Evolutionary conservation across 2,113 vertebrate species (phyloP).

Genomic region (Gymnogyps californianus): DNA sequence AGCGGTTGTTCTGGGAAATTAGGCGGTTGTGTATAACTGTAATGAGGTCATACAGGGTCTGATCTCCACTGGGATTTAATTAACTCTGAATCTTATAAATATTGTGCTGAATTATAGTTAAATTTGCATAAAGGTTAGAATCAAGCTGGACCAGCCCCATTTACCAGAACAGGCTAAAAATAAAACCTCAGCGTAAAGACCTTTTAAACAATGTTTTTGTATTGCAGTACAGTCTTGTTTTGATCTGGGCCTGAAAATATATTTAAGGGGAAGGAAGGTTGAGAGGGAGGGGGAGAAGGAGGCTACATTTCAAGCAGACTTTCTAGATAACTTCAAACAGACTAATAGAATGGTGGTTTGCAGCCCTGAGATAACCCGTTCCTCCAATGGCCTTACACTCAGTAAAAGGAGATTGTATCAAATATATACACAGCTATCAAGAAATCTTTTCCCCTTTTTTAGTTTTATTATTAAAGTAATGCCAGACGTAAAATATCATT

Average conservation of each 20-base stretch:
- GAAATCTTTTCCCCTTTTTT: slow-evolving; percentile 44
- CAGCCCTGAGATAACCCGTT: slow-evolving; percentile 50
- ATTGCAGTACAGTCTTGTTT: slow-evolving; percentile 2
- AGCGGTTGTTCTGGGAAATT: slow-evolving; percentile 65
- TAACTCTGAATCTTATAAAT: slow-evolving; percentile 76
- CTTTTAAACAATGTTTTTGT: slow-evolving; percentile 18
- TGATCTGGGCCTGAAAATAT: slow-evolving; percentile 32
- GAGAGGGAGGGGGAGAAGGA: background rate
- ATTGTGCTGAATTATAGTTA: slow-evolving; percentile 71
- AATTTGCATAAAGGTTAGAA: slow-evolving; percentile 72
- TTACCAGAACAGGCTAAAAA: slow-evolving; percentile 20
- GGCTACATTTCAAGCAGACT: slow-evolving; percentile 60
- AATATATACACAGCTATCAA: slow-evolving; percentile 34
- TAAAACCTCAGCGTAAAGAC: background rate
- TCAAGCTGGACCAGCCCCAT: slow-evolving; percentile 34
- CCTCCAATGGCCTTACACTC: slow-evolving; percentile 56
- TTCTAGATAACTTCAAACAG: slow-evolving; percentile 67
- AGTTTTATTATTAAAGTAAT: slow-evolving; percentile 61
- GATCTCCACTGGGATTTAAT: slow-evolving; percentile 73
- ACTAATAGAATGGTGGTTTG: slow-evolving; percentile 62
- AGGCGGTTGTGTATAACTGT: slow-evolving; percentile 66
- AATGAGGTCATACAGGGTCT: slow-evolving; percentile 74
- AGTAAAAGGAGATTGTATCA: slow-evolving; percentile 47
- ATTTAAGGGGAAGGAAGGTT: slow-evolving; percentile 41
- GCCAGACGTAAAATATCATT: slow-evolving; percentile 29